Evolutionary conservation across 2,888 invertebrate species (phyloP).

Genomic region (Glyphotaelius pellucidus): DNA sequence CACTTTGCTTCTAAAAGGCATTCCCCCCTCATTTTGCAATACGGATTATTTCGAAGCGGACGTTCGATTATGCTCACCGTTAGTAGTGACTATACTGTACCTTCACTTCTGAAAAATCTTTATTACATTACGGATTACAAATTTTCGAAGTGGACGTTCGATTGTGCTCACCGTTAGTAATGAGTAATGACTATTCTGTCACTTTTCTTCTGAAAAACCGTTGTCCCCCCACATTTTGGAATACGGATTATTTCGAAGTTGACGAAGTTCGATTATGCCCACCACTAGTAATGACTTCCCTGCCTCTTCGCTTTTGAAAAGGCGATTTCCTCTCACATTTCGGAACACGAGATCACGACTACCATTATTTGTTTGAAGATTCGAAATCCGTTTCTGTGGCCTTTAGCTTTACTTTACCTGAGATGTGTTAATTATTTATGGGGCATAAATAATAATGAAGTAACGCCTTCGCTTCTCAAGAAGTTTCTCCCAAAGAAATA

Average conservation of each 20-base stretch:
- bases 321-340: neutral
- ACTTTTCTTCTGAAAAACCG: neutral
- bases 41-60: neutral
- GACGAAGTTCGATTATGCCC: neutral
- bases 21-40: too few relatives aligned
- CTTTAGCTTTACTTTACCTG: neutral
- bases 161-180: too few relatives aligned
- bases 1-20: too few relatives aligned
- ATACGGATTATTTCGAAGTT: neutral
- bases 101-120: neutral
- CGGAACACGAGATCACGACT: neutral
- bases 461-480: slow-evolving; percentile 29
- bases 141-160: too few relatives aligned
- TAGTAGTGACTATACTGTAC: neutral
- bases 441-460: slow-evolving; percentile 21
- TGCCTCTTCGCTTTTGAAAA: neutral
- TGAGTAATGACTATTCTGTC: too few relatives aligned
- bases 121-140: too few relatives aligned
- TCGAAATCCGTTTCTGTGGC: neutral
- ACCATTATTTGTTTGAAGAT: neutral
- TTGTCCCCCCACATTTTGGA: neutral
- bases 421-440: slow-evolving; percentile 34
- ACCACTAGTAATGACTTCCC: neutral
- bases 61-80: neutral
- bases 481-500: neutral